phyloP scores from a whole-genome alignment of 2,888 invertebrate genomes.

The Lochmaea capreae region DNA sequence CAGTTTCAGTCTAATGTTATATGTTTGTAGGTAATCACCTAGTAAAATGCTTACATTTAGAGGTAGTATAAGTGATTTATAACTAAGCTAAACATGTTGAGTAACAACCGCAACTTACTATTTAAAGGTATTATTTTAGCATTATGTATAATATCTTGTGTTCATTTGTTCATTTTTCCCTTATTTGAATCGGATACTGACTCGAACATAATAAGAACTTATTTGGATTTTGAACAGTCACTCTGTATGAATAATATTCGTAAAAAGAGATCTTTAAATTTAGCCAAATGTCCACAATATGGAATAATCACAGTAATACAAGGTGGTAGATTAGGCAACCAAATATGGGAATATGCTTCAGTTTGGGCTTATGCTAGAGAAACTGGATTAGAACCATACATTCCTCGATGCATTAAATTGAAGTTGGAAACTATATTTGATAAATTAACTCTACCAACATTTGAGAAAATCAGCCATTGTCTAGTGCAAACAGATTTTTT shows the following conservation, averaged over 20 bases:
- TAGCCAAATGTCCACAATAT: constrained; percentile 63
- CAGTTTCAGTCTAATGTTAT: constrained; percentile 8
- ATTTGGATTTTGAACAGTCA: constrained; percentile 69
- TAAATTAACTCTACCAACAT: constrained; percentile 68
- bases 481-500: constrained; percentile 66
- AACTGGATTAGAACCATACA: constrained; percentile 66
- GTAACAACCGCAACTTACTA: constrained; percentile 70
- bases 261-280: constrained; percentile 61
- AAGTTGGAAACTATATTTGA: constrained; percentile 70
- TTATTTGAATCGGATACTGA: constrained; percentile 66
- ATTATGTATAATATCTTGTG: constrained; percentile 70
- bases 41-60: constrained; percentile 53
- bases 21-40: constrained; percentile 25
- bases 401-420: constrained; percentile 67
- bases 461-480: constrained; percentile 70
- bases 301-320: constrained; percentile 67
- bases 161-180: constrained; percentile 72
- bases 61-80: constrained; percentile 50
- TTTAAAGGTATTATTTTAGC: constrained; percentile 71
- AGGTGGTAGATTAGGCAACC: constrained; percentile 63
- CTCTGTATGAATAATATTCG: constrained; percentile 67
- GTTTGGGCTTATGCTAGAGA: constrained; percentile 67
- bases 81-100: constrained; percentile 63
- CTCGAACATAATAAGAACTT: constrained; percentile 65
- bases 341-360: constrained; percentile 69